phyloP scores from a whole-genome alignment of 53 echinoderm and acorn worm genomes.

The Apostichopus leukothele region DNA sequence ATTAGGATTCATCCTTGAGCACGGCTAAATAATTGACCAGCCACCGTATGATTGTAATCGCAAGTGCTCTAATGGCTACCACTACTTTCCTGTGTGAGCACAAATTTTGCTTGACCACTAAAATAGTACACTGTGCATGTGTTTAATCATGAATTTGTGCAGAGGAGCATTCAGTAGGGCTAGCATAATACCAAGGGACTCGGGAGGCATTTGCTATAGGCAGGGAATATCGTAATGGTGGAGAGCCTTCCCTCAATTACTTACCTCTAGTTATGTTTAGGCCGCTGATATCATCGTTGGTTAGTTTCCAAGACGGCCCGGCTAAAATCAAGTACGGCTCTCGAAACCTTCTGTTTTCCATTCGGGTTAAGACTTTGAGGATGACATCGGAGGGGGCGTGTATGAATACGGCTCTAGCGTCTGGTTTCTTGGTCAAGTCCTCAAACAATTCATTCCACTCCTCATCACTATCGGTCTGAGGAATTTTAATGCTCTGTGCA shows the following conservation, averaged over 20 bases:
- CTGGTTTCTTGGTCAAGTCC: background rate
- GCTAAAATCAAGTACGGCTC: slow-evolving; percentile 2
- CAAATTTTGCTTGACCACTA: too few relatives aligned
- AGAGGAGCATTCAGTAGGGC: too few relatives aligned
- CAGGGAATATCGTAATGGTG: too few relatives aligned
- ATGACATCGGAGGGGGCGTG: background rate
- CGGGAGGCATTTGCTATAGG: too few relatives aligned
- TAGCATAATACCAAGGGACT: too few relatives aligned
- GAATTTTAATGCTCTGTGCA: slow-evolving; percentile 12
- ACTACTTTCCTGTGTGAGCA: too few relatives aligned
- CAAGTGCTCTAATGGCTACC: too few relatives aligned
- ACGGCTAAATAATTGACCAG: too few relatives aligned
- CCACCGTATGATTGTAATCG: too few relatives aligned
- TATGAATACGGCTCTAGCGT: slow-evolving; percentile 35
- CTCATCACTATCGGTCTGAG: background rate
- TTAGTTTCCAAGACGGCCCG: slow-evolving; percentile 5
- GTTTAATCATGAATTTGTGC: too few relatives aligned
- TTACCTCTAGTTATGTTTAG: background rate
- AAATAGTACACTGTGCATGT: too few relatives aligned
- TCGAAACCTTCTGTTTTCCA: background rate
- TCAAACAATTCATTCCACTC: slow-evolving; percentile 21
- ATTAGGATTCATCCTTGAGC: too few relatives aligned
- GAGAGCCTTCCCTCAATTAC: background rate
- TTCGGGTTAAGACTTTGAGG: background rate
- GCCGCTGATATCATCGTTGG: background rate